Conservation (phyloP, 2,797 vertebrate species). For the Spinibarbus caldwelli region DNA sequence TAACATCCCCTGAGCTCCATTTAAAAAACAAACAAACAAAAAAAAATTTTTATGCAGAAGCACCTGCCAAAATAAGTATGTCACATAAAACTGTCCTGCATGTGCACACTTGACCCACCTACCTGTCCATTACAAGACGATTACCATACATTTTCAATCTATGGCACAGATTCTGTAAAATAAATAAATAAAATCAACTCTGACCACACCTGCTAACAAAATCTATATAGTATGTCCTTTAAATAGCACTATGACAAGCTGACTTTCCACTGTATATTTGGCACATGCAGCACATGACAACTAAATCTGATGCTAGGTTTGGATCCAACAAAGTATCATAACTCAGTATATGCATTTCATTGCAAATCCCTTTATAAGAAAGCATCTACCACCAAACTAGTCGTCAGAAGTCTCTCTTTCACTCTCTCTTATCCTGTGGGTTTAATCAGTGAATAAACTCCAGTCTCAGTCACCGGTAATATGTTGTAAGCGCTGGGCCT, state of each 20-base stretch:
- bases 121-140: not conserved
- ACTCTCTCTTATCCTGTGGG: conserved; percentile 35
- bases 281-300: not conserved
- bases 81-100: not conserved
- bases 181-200: not conserved
- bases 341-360: not conserved
- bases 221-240: not conserved
- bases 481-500: conserved; percentile 42
- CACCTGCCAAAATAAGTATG: not conserved
- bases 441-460: conserved; percentile 40
- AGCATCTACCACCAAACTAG: conserved; percentile 7
- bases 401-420: conserved; percentile 17
- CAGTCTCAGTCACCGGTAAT: conserved; percentile 46
- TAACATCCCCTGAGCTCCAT: not conserved
- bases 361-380: not conserved
- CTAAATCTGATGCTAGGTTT: not conserved
- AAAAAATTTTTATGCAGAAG: not conserved
- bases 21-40: not conserved
- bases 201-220: not conserved
- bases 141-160: not conserved
- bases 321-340: not conserved
- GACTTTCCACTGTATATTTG: not conserved
- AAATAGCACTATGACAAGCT: not conserved
- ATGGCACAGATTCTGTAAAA: not conserved
- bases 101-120: not conserved